A percentile compares a stretch with the other conserved stretches of the same genome.
Evolutionary conservation across 2,888 invertebrate genomes (phyloP).

Genomic region (Parthenolecanium corni): DNA sequence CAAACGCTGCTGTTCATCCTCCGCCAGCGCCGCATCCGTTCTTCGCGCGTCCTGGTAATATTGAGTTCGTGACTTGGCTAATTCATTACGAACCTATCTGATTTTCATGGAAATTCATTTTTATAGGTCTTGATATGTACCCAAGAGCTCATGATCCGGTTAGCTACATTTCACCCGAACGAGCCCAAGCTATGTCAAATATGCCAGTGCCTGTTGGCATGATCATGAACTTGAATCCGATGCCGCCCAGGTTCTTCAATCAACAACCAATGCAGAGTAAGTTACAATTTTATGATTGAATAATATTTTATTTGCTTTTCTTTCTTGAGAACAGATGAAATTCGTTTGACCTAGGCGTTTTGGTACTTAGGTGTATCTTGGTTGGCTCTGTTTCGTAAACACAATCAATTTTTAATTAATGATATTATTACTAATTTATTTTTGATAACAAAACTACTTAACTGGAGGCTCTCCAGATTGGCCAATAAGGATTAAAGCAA

Average conservation of each 20-base stretch:
- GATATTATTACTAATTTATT: no score
- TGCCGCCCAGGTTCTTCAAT: conserved; percentile 63
- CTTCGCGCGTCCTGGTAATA: conserved; percentile 28
- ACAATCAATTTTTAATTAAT: no score
- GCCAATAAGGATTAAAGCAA: no score
- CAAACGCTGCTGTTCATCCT: conserved; percentile 24
- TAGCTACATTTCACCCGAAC: conserved; percentile 81
- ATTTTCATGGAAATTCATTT: conserved; percentile 1
- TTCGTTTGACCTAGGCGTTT: no score
- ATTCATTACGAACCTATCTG: conserved; percentile 7
- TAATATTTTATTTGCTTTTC: no score
- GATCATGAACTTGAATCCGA: conserved; percentile 80
- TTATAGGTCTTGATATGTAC: conserved; percentile 46
- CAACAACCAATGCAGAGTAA: conserved; percentile 39
- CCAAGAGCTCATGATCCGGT: conserved; percentile 67
- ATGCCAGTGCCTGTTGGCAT: conserved; percentile 88
- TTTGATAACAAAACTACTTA: no score
- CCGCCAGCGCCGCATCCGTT: conserved; percentile 30
- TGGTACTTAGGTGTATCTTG: no score
- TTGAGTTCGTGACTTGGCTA: no score
- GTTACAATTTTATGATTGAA: not conserved
- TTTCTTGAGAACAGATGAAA: no score
- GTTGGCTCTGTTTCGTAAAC: no score
- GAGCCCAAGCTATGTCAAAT: conserved; percentile 55
- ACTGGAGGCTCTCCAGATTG: no score